Evolutionary conservation across 2,797 vertebrate species (phyloP), one percentile per base, ranked within the genome.

Genomic region (Falco biarmicus): DNA sequence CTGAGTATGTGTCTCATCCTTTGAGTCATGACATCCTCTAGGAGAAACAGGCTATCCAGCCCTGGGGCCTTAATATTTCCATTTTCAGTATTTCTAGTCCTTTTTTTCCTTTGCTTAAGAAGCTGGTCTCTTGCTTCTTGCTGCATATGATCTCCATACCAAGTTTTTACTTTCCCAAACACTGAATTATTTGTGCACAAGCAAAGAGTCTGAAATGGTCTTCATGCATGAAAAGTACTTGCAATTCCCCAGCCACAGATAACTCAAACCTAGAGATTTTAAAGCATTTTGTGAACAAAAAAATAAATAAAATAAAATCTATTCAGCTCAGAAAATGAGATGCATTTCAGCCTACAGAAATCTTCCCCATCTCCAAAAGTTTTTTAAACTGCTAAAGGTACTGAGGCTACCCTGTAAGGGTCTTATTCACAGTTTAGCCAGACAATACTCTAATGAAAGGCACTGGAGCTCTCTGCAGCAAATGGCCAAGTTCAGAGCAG

Each of bases 151-250:
- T 89, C 56, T 84, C 43, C 21, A 87, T 70, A 43, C 21, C 51
- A 84, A 74, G 43, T 50, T 71, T 90, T 81, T 79, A 5, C 61
- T 92, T 87, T 61, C 20, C 11, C 28, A 79, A 84, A 90, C 48
- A 45, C 4, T 82, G 81, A 92, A 86, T 90, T 92, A 92, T 82
- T 92, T 86, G 47, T 93, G 63, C 70, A 69, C 47, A 93, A 92
- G 19, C 24, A 93, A 73, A 93, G 39, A 1, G 2, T 77, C 75
- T 87, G 56, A 90, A 93, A 89, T 51, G 68, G n/a, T 96, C 74
- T 89, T 92, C 83, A 82, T 77, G 84, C 74, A 73, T 17, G 39
- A 95, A 94, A 89, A 94, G 12, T 78, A 41, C 24, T 90, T 66
- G 17, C 25, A 69, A 84, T 90, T 95, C 77, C 77, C 86, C 22